Base-by-base conservation (phyloP, 2,113 vertebrate genomes). In the Triplophysa siluroides region DNA sequence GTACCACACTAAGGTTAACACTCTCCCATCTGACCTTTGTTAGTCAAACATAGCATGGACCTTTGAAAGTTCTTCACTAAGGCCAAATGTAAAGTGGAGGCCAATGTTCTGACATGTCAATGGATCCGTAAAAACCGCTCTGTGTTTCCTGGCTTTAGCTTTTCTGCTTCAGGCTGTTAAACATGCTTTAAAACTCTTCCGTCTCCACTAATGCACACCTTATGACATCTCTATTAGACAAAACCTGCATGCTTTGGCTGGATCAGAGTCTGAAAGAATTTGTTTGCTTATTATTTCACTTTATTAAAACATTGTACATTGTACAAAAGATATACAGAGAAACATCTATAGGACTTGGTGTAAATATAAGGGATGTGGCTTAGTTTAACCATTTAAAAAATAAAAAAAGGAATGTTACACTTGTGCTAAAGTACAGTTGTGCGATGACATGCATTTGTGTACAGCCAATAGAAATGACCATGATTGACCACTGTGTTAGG, bases 301-400 rank as follows among this genome's bases (percentile, higher is more conserved):
- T 87, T 80, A 76, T 88, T 83, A 81, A 88, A 64, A 92, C 89
- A 76, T 89, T 93, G 89, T 92, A 92, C 88, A 91, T 91, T 92
- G 89, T 91, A 92, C 84, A 90, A 91, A 85, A 88, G 82, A 90
- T 88, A 89, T 83, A 89, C 90, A 91, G 62, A 85, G 58, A 81
- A 76, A 84, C 71, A 78, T 91, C 90, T 87, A 89, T 86, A 84
- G 86, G 89, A 90, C 79, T 87, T 86, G 81, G 85, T 90, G 88
- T 91, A 84, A 88, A 90, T 87, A 89, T 86, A 89, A 90, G 88
- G 86, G 87, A 88, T 85, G 88, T 90, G 86, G 87, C 91, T 80
- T 89, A 90, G 85, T 91, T 79, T 87, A 89, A 88, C 86, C 87
- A 85, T 85, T 61, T 50, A 67, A 81, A 78, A 81, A 83, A 7